Base-by-base conservation (phyloP, 1,140 invertebrate species). In the Drosophila arizonae region DNA sequence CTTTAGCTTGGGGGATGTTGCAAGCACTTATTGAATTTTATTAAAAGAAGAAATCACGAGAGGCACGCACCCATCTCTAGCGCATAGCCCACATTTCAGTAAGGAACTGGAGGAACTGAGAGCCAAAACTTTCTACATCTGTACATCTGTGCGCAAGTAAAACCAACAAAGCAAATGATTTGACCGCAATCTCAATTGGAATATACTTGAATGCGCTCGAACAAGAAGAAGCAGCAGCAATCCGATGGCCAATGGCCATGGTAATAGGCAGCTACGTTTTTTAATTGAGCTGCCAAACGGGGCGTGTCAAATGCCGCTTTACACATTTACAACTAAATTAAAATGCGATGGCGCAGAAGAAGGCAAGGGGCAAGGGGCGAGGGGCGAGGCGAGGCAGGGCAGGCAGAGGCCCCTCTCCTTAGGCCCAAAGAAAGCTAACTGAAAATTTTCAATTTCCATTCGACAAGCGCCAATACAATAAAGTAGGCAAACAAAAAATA, bases 281-380 rank as follows among this genome's bases (percentile, higher is more conserved):
- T 88, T 88, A 88, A 88, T 88, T 88, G 84, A 88, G 84, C 79
- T 88, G 84, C 84, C 84, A 88, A 88, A 88, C 71, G 80, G 84
- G 84, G 84, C 84, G 84, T 88, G 77, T 76, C 84, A 80, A 71
- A 56, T 80, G 84, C 84, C 85, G 84, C 84, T 88, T 88, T 88
- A 88, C 84, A 88, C 84, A 88, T 88, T 88, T 88, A 88, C 84
- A 88, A 88, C 84, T 88, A 88, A 88, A 87, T 87, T 87, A 68
- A 65, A 74, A 81, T 60, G 57, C 46, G 57, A 30, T 33, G 43
- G 21, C 26, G 28, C 62, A 56, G 57, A 72, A 62, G 66, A 61
- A 10, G 56, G 39, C 9, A 10, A 36, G 8, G 36, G 21, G 33
- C 6, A 10, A 9, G 33, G 33, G 8, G 33, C 33, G 33, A 9